These are phyloP conservation scores for Syrista parreyssii DNA, from an alignment of 2,888 invertebrate species.

Conservation along the genomic window DNA sequence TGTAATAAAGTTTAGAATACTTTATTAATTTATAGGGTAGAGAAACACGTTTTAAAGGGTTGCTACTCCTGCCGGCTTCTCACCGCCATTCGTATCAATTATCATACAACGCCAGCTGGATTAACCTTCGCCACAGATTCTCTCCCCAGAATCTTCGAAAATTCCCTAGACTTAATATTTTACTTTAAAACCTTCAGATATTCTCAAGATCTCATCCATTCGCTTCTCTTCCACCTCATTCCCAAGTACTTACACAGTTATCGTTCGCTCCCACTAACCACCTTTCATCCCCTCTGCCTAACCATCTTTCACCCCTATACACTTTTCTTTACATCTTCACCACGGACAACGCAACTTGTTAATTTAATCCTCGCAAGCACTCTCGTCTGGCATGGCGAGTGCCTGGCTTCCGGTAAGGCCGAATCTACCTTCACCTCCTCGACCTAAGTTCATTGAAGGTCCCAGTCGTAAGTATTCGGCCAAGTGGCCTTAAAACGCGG, in stretches of 20 bases:
- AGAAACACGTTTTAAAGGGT: constrained; percentile 55
- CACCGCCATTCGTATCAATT: constrained; percentile 61
- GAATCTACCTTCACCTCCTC: background rate
- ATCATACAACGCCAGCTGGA: constrained; percentile 22
- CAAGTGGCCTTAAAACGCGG: constrained; percentile 32
- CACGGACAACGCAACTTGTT: background rate
- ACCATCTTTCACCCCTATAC: background rate
- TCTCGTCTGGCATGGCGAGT: constrained; percentile 22
- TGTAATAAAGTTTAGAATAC: constrained; percentile 66
- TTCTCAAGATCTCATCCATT: background rate
- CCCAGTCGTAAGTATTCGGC: constrained; percentile 20
- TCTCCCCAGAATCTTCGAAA: background rate
- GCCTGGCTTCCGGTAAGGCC: background rate
- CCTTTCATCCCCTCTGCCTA: background rate
- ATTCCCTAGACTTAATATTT: background rate
- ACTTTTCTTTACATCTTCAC: background rate
- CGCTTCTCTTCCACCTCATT: background rate
- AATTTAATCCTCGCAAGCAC: constrained; percentile 28
- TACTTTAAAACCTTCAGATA: background rate
- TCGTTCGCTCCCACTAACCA: background rate
- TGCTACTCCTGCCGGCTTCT: constrained; percentile 33
- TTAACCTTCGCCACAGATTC: background rate
- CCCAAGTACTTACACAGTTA: background rate
- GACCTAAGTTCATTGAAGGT: background rate
- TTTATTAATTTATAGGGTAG: constrained; percentile 66